These are phyloP conservation scores for Brachyhypopomus occidentalis DNA, from an alignment of 2,113 vertebrate species.

Conservation along the genomic window DNA sequence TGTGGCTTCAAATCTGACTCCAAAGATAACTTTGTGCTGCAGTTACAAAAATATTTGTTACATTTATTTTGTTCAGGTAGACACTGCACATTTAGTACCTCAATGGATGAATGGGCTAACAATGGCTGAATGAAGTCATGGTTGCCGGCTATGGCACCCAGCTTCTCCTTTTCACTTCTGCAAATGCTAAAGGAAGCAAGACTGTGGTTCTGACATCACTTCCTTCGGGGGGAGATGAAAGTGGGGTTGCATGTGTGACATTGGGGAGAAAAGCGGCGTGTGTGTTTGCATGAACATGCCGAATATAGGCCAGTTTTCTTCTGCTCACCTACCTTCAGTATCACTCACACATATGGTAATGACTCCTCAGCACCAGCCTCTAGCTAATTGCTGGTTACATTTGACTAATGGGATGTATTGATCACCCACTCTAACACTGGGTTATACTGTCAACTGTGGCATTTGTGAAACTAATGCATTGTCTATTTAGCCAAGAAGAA, in stretches of 20 bases:
- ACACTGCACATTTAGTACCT: neutral
- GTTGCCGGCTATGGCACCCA: neutral
- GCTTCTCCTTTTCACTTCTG: slow-evolving; percentile 55
- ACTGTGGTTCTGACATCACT: slow-evolving; percentile 52
- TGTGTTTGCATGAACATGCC: slow-evolving; percentile 26
- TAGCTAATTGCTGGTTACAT: slow-evolving; percentile 19
- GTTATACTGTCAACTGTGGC: neutral
- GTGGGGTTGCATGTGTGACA: slow-evolving; percentile 42
- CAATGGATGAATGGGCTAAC: neutral
- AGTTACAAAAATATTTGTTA: neutral
- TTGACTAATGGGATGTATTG: slow-evolving; percentile 34
- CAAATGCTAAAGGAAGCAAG: slow-evolving; percentile 22
- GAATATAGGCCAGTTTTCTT: slow-evolving; percentile 48
- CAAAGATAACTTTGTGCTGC: neutral
- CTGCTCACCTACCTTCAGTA: slow-evolving; percentile 3
- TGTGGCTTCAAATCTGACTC: neutral
- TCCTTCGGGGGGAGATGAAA: slow-evolving; percentile 41
- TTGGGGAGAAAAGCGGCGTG: neutral
- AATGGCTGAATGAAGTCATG: slow-evolving; percentile 49
- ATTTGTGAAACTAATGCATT: no score
- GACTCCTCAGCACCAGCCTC: slow-evolving; percentile 1
- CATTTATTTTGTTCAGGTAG: neutral
- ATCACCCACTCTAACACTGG: slow-evolving; percentile 13
- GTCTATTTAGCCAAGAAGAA: no score
- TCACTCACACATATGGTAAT: slow-evolving; percentile 18